Base-by-base conservation (phyloP, 1,140 invertebrate genomes). In the Pteromalus puparum region DNA sequence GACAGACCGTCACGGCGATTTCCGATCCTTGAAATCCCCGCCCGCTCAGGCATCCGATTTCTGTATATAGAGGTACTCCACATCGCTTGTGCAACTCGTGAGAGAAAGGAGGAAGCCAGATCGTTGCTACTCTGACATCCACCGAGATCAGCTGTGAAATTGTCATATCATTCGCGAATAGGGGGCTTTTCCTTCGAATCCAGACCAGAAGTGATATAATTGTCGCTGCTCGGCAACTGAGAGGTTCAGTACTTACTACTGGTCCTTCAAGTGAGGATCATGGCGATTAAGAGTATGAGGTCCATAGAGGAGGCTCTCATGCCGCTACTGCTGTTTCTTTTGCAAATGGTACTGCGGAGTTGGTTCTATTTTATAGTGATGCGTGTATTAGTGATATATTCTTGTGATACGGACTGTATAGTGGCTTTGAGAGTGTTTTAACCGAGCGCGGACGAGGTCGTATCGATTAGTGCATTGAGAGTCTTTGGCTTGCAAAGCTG, bases 51-150 rank as follows among this genome's bases (percentile, higher is more conserved):
- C 48, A 18, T 53, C 13, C 15, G 2, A 5, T n/a, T n/a, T n/a
- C n/a, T 1, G 24, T 10, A 24, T 70, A 28, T 70, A 13, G 7
- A 13, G n/a, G n/a, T n/a, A 1, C 73, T 12, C 21, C 12, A 5
- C 34, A 28, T 9, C 12, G 6, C 61, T 85, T 85, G 75, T 82
- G 84, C 75, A 85, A 85, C 38, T 5, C 72, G 34, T 10, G 84
- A 78, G 80, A 85, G 84, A 85, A 85, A 85, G 84, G 79, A 85
- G 84, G 84, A 85, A 85, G 80, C 75, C 68, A 68, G 24, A 61
- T 61, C n/a, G 72, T n/a, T n/a, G n/a, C n/a, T n/a, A n/a, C n/a
- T n/a, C 82, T n/a, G 81, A 67, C 61, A 28, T 67, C n/a, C 13
- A 46, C 3, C 78, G 9, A 24, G 82, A 72, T 78, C 68, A 24